Evolutionary conservation across 2,113 vertebrate species (phyloP).

Genomic region (Plecturocebus donacophilus): DNA sequence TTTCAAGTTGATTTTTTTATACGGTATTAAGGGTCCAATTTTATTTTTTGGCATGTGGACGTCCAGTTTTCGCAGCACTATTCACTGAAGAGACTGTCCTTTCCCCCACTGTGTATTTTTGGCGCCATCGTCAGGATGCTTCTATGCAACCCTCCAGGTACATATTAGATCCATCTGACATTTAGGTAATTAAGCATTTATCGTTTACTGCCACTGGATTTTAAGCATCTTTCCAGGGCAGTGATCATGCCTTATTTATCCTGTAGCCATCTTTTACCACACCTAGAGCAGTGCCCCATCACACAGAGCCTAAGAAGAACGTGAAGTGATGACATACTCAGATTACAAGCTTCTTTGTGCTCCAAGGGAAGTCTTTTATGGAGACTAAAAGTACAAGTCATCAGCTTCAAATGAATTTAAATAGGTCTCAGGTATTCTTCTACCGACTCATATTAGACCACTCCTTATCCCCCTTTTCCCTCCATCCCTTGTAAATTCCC

Average conservation of each 20-base stretch:
- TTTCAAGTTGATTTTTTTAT: background rate
- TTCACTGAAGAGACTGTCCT: background rate
- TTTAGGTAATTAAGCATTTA: background rate
- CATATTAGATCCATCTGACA: background rate
- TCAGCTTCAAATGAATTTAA: background rate
- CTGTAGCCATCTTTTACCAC: background rate
- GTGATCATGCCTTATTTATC: background rate
- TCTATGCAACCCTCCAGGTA: background rate
- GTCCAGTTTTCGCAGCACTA: background rate
- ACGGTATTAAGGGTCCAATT: too few relatives aligned
- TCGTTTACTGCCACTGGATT: background rate
- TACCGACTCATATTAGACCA: background rate
- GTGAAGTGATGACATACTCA: background rate
- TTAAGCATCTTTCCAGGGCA: background rate
- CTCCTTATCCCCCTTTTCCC: background rate
- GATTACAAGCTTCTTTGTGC: background rate
- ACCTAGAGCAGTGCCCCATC: background rate
- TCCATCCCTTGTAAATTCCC: background rate
- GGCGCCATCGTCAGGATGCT: background rate
- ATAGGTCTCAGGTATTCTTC: background rate
- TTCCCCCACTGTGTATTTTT: background rate
- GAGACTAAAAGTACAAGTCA: background rate
- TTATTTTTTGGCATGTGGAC: background rate
- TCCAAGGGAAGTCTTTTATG: background rate
- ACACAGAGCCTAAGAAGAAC: background rate